phyloP scores from a whole-genome alignment of 2,113 vertebrate species.

The Ginglymostoma cirratum region DNA sequence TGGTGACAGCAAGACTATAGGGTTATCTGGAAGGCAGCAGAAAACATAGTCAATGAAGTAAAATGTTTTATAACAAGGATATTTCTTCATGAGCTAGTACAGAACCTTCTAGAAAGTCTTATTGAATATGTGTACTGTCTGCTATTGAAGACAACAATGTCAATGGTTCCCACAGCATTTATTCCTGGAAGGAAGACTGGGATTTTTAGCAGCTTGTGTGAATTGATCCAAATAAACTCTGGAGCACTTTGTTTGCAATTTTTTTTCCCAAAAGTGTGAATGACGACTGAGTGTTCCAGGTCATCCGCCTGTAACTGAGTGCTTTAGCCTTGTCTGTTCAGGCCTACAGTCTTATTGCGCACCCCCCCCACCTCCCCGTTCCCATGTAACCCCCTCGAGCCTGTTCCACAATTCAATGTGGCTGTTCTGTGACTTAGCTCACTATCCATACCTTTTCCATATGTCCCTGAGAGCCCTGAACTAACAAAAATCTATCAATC shows the following conservation, averaged over 20 bases:
- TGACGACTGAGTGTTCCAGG: neutral
- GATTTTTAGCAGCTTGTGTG: neutral
- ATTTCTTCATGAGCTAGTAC: neutral
- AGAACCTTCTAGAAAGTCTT: neutral
- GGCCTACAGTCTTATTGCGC: too few species aligned
- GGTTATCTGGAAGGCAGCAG: neutral
- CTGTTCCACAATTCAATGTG: neutral
- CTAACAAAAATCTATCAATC: neutral
- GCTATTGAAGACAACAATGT: neutral
- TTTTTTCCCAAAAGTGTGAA: neutral
- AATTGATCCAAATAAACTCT: neutral
- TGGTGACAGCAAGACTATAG: neutral
- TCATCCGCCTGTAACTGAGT: neutral
- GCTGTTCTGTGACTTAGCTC: neutral
- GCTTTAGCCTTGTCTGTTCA: neutral
- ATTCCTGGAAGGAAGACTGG: neutral
- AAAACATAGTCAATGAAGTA: neutral
- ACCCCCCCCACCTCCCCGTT: too few species aligned
- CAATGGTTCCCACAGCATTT: neutral
- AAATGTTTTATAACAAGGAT: neutral
- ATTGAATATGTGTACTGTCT: neutral
- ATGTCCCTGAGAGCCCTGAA: neutral
- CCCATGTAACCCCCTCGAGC: too few species aligned
- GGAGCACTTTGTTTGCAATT: neutral
- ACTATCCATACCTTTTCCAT: neutral